Base-by-base conservation (phyloP, 37 sponge, comb jelly and placozoan species). In the Diacarnus erythraeanus region DNA sequence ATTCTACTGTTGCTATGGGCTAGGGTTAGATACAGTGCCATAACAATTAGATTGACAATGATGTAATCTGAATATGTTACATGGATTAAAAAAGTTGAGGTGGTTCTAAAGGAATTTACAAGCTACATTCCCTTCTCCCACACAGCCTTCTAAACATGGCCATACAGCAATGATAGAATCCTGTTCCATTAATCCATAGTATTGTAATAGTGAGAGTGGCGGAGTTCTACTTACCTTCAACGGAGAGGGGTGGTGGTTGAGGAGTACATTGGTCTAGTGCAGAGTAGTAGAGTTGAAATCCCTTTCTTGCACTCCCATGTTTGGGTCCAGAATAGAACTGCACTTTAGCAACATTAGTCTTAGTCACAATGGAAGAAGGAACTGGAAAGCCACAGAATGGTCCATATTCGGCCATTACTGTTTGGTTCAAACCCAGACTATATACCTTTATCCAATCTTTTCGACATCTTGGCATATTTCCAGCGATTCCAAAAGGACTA, bases 391-490 rank as follows among this genome's bases (percentile, higher is more conserved):
- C 20, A 74, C 74, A 72, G 51, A 41, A 82, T 20, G 43, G 72
- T 23, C 74, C 72, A 38, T 23, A 23, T 20, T 20, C 41, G 1
- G 34, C 22, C 8, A 20, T 38, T 8, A 15, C 57, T 18, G 37
- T 38, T 34, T 18, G 42, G 25, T 69, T 31, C 1, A 18, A 6
- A 5, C 78, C 78, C 17, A 30, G 31, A 57, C 68, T 69, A 33
- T 27, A 60, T 35, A 82, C n/a, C 56, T 82, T 64, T 4, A 82
- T 29, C 51, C 64, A 72, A 43, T 72, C 82, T 51, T 38, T 64
- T 1, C 8, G 41, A 44, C 82, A 82, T 6, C 15, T 38, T 17
- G 82, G 74, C 23, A 64, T 21, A 5, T 38, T 59, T 21, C 74
- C 82, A 34, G 59, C 43, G 12, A 82, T 74, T 0, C 65, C 74